Base-by-base conservation (phyloP, 1,140 invertebrate genomes). In the Halesus radiatus region DNA sequence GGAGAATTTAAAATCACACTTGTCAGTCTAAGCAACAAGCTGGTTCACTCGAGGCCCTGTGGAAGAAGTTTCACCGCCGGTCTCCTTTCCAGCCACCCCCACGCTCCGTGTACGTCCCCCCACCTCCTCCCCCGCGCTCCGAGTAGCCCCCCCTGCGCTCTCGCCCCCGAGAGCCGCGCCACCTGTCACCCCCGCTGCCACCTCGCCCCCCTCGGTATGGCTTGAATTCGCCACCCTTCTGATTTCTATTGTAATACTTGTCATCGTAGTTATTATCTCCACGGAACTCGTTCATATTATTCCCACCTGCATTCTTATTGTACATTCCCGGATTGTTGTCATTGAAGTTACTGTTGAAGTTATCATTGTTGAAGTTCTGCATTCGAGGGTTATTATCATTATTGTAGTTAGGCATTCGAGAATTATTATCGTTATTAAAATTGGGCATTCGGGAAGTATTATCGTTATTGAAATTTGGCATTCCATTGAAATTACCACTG, bases 111-210 rank as follows among this genome's bases (percentile, higher is more conserved):
- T 29, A 29, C 26, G 32, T 10, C 29, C 66, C 86, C 58, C 88
- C 85, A 32, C 64, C 64, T 10, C 70, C 50, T 3, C 18, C 23
- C 88, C 77, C 87, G 88, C 79, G 86, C 88, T 81, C 88, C 86
- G 84, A 88, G 89, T 73, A 90, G 84, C 90, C 88, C 79, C 90
- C 88, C 78, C 90, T 88, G 77, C 86, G 84, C 54, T 87, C 86
- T 62, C 87, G 85, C 76, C 87, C 84, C 20, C 88, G 88, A 81
- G n/a, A 85, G 84, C 79, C 78, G 62, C 83, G 50, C 88, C 88
- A 89, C 16, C 88, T 82, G 73, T 89, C 88, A 62, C 88, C 88
- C 5, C 88, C 88, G 4, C 88, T 88, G 66, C 88, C 88, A 5
- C 88, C 88, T 3, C 88, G 85, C 16, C 88, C 85, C 56, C 87